Base-by-base conservation (phyloP, 2,113 vertebrate genomes). In the Vombatus ursinus region DNA sequence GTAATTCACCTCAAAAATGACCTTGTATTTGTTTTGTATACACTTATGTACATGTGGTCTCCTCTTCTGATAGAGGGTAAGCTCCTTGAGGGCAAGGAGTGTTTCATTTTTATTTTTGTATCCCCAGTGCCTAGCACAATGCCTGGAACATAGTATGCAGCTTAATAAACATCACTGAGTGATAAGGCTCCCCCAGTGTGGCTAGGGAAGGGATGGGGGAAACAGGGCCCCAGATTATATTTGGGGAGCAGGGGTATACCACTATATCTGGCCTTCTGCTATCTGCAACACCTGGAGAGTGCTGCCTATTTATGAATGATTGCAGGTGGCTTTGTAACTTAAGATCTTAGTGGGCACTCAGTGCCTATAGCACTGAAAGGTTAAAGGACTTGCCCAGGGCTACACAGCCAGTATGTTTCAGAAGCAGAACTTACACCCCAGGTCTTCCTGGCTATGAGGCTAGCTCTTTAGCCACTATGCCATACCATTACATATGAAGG, bases 401-500 rank as follows among this genome's bases (percentile, higher is more conserved):
- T n/a, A 84, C 68, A 84, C 0, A 84, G n/a, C 68, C 68, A 84
- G 68, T 84, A 84, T 44, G 68, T 84, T 84, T 84, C 68, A 84
- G 68, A 84, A 84, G 68, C 68, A 84, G 68, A 84, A 84, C 68
- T 84, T 44, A 84, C 7, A 77, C n/a, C 19, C 68, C 37, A 84
- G n/a, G 68, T 84, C 68, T 84, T 84, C 68, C 68, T 84, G 68
- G 68, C 68, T 84, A 84, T 22, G 19, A 84, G 68, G n/a, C 68
- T 84, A 23, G 68, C 68, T 44, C 68, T 44, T 84, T 44, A 84
- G 68, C n/a, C 68, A 84, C 68, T 84, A 44, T 44, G n/a, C n/a
- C 68, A 44, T 44, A 23, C 68, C 92, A 93, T 52, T 92, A 96
- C 8, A 84, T 95, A 89, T 94, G 26, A 96, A 90, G 96, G 92